Evolutionary conservation across 2,888 invertebrate species (phyloP).

Genomic region (Orthonychiurus folsomi): DNA sequence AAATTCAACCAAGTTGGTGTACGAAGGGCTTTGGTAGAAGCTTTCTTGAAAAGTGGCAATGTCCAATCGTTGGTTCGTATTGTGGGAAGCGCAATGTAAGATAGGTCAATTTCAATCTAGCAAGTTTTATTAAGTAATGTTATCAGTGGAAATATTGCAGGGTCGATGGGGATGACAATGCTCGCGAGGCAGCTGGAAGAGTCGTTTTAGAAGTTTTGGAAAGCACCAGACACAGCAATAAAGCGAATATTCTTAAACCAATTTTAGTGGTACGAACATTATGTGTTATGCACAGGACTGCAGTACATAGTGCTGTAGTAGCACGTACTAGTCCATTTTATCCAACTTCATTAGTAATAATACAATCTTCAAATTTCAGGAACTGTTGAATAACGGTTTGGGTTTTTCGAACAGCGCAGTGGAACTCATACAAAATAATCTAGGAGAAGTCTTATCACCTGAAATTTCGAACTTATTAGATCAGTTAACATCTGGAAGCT

Average conservation of each 20-base stretch:
- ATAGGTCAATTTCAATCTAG: neutral
- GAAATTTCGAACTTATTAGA: slow-evolving; percentile 55
- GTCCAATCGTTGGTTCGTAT: slow-evolving; percentile 55
- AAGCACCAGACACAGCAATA: slow-evolving; percentile 41
- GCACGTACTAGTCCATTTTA: no score
- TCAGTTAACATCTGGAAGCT: slow-evolving; percentile 53
- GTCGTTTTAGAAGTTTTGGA: slow-evolving; percentile 50
- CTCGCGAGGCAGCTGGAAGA: slow-evolving; percentile 50
- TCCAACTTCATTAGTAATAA: no score
- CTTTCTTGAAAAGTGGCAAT: slow-evolving; percentile 55
- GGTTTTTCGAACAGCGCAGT: slow-evolving; percentile 56
- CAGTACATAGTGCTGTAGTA: neutral
- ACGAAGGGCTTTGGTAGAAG: slow-evolving; percentile 51
- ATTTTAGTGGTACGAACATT: slow-evolving; percentile 19
- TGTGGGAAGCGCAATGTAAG: slow-evolving; percentile 43
- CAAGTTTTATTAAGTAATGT: slow-evolving; percentile 2
- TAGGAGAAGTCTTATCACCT: slow-evolving; percentile 59
- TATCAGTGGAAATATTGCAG: slow-evolving; percentile 13
- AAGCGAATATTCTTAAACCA: slow-evolving; percentile 41
- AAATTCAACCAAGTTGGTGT: slow-evolving; percentile 53
- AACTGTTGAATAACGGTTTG: slow-evolving; percentile 56
- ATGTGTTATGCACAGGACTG: no score
- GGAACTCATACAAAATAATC: slow-evolving; percentile 54
- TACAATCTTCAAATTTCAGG: no score
- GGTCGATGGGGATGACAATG: slow-evolving; percentile 40